These are phyloP conservation scores for Calliphora vicina DNA, from an alignment of 1,140 invertebrate genomes.

Conservation along the genomic window DNA sequence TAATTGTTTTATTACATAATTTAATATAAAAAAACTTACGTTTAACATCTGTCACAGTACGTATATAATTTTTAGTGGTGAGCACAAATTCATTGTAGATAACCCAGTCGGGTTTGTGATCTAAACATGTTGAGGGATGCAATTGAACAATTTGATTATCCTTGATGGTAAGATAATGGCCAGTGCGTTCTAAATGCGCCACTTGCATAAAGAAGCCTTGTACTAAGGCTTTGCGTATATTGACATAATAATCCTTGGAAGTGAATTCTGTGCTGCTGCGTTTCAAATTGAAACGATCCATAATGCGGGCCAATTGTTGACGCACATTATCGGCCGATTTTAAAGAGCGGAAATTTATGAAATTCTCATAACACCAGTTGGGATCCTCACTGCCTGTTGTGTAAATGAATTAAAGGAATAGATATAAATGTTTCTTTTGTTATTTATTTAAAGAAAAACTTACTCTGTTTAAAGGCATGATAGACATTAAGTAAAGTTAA, in stretches of 20 bases:
- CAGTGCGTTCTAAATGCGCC: constrained; percentile 93
- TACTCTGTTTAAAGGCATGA: constrained; percentile 99
- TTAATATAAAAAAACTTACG: constrained; percentile 80
- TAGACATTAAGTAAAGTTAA: constrained; percentile 98
- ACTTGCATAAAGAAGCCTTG: constrained; percentile 99
- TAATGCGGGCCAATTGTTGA: constrained; percentile 73
- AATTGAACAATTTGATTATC: constrained; percentile 99
- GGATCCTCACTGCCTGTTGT: constrained; percentile 69
- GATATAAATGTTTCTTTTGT: neutral
- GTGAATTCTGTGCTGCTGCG: constrained; percentile 98
- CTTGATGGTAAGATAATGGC: constrained; percentile 98
- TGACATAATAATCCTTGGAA: constrained; percentile 98
- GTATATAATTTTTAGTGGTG: constrained; percentile 99
- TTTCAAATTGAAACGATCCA: constrained; percentile 89
- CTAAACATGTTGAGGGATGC: constrained; percentile 97
- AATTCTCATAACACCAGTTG: constrained; percentile 99
- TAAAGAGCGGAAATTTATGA: constrained; percentile 97
- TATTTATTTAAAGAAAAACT: constrained; percentile 62
- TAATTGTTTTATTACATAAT: too few species aligned
- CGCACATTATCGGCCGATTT: constrained; percentile 82
- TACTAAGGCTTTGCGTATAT: constrained; percentile 97
- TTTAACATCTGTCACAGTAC: constrained; percentile 98
- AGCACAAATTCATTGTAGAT: constrained; percentile 99
- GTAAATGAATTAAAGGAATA: neutral
- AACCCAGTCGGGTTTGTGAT: constrained; percentile 99